Conservation (phyloP, 2,113 vertebrate species). For the Corythornis madagascariensis region DNA sequence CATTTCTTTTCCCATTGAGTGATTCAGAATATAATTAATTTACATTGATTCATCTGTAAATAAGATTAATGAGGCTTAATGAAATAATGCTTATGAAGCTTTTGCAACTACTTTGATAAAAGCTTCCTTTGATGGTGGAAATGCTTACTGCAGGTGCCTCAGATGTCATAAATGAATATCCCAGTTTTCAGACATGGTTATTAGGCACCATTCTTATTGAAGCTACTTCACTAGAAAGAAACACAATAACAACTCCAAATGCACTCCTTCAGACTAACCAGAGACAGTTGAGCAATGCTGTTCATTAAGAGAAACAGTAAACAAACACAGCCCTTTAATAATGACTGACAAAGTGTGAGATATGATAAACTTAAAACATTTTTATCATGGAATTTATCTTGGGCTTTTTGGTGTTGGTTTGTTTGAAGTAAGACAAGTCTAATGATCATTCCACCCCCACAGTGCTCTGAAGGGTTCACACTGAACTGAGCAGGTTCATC, state of each 20-base stretch:
- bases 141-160: not conserved
- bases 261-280: not conserved
- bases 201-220: not conserved
- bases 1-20: not conserved
- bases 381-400: not conserved
- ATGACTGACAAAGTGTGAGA: not conserved
- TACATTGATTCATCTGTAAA: not conserved
- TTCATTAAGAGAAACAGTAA: not conserved
- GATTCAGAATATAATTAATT: not conserved
- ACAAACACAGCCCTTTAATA: not conserved
- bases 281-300: not conserved
- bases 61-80: not conserved
- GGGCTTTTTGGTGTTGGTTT: not conserved
- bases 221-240: not conserved
- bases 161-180: not conserved
- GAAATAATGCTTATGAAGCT: not conserved
- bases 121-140: not conserved
- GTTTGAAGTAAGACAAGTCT: not conserved
- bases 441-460: not conserved
- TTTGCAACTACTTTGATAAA: slow-evolving; percentile 1
- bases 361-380: not conserved
- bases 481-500: rapidly evolving
- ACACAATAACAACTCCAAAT: not conserved
- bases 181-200: not conserved
- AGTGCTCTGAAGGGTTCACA: not conserved